These are phyloP conservation scores for Drosophila erecta DNA, from an alignment of 1,140 invertebrate genomes.

Conservation along the genomic window DNA sequence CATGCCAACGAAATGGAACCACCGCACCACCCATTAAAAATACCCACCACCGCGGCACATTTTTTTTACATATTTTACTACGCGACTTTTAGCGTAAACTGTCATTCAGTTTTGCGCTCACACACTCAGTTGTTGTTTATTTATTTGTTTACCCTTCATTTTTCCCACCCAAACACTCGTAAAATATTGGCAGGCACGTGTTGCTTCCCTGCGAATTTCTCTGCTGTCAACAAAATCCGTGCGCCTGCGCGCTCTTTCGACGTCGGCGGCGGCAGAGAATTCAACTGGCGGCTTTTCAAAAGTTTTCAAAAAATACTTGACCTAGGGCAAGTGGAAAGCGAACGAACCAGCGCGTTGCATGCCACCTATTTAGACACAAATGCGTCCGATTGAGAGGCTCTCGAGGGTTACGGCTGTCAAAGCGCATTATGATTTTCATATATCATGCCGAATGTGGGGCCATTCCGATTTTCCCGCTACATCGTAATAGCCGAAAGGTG, in stretches of 20 bases:
- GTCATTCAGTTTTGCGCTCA: conserved; percentile 62
- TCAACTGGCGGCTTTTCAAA: conserved; percentile 31
- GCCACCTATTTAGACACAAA: conserved; percentile 46
- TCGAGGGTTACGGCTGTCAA: conserved; percentile 58
- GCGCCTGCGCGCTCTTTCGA: conserved; percentile 67
- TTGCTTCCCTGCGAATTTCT: conserved; percentile 53
- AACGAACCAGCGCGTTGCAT: conserved; percentile 48
- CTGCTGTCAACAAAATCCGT: conserved; percentile 51
- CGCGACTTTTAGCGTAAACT: conserved; percentile 71
- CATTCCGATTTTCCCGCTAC: conserved; percentile 38
- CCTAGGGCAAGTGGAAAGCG: conserved; percentile 63
- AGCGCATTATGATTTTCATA: conserved; percentile 74
- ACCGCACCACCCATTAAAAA: conserved; percentile 8
- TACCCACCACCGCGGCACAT: conserved; percentile 3
- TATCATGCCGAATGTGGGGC: conserved; percentile 62
- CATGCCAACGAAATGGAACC: conserved; percentile 22
- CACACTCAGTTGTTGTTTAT: conserved; percentile 52
- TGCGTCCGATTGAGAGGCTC: conserved; percentile 29
- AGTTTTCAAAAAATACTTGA: conserved; percentile 64
- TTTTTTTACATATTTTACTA: conserved; percentile 40
- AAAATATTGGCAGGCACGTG: conserved; percentile 58
- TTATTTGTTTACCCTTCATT: conserved; percentile 67
- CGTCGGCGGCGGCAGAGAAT: conserved; percentile 24
- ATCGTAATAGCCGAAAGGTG: conserved; percentile 25
- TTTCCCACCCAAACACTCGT: conserved; percentile 20